Percentiles rank a stretch among this genome's conserved stretches.
Evolutionary conservation across 2,797 vertebrate genomes (phyloP).

Genomic region (Crocidura indochinensis): DNA sequence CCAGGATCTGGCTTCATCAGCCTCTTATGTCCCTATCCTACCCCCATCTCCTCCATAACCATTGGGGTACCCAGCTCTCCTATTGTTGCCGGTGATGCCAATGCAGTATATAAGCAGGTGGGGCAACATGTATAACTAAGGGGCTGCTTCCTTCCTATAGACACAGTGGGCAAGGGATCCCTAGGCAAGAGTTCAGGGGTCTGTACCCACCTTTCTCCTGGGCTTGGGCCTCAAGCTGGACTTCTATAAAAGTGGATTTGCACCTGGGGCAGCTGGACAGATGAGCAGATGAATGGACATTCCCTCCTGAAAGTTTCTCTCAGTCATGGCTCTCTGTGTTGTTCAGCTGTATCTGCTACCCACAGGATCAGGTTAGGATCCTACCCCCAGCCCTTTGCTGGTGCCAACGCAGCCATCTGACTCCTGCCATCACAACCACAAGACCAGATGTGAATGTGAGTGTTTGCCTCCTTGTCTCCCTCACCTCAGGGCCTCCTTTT

Average conservation of each 20-base stretch:
- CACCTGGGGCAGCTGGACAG: neutral
- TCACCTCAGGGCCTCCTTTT: neutral
- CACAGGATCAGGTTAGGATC: neutral
- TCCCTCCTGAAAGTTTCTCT: neutral
- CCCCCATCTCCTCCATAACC: no score
- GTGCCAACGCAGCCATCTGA: neutral
- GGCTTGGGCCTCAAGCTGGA: neutral
- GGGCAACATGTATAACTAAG: no score
- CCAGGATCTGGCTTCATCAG: no score
- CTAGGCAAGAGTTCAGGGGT: no score
- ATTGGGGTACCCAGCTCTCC: no score
- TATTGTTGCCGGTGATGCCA: no score
- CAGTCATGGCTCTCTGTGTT: neutral
- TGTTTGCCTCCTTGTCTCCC: neutral
- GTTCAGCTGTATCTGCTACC: neutral
- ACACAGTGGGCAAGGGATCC: no score
- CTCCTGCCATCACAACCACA: neutral
- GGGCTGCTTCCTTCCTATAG: no score
- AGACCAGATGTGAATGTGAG: no score
- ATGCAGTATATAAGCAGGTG: no score
- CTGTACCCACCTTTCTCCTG: neutral
- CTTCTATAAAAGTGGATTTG: neutral
- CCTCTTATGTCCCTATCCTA: no score
- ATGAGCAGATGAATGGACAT: accelerated
- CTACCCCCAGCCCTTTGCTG: neutral